A percentile compares a stretch with the other conserved stretches of the same genome.
Conservation (phyloP, 2,797 vertebrate genomes). For the Hybognathus amarus region DNA sequence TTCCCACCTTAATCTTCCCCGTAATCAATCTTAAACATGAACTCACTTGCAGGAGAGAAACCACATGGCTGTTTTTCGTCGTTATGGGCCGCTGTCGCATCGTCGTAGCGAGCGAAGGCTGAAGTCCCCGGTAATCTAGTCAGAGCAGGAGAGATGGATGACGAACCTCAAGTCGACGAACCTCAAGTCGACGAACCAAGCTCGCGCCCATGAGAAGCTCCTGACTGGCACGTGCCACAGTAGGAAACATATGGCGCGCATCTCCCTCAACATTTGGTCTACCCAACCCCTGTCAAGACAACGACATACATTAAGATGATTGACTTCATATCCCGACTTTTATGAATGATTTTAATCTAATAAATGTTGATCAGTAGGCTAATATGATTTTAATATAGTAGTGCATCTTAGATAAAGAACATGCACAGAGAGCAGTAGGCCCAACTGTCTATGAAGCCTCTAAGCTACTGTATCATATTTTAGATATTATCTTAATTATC, state of each 20-base stretch:
- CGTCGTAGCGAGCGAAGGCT: slow-evolving; percentile 43
- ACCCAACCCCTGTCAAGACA: slow-evolving; percentile 13
- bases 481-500: neutral
- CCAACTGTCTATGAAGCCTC: too few species aligned
- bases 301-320: neutral
- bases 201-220: slow-evolving; percentile 64
- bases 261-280: slow-evolving; percentile 47
- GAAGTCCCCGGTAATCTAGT: slow-evolving; percentile 57
- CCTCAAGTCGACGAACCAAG: slow-evolving; percentile 59
- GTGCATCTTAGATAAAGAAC: neutral
- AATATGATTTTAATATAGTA: neutral
- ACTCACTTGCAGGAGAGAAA: slow-evolving; percentile 66
- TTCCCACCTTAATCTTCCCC: neutral
- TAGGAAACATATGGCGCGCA: slow-evolving; percentile 59
- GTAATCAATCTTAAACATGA: slow-evolving; percentile 68
- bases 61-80: slow-evolving; percentile 72
- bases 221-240: slow-evolving; percentile 68
- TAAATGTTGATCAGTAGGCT: slow-evolving; percentile 15
- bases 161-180: slow-evolving; percentile 55
- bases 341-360: neutral
- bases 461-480: neutral
- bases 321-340: neutral
- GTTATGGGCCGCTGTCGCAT: slow-evolving; percentile 50
- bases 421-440: neutral
- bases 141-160: slow-evolving; percentile 64